phyloP scores from a whole-genome alignment of 2,113 vertebrate species.

The Eleginops maclovinus region DNA sequence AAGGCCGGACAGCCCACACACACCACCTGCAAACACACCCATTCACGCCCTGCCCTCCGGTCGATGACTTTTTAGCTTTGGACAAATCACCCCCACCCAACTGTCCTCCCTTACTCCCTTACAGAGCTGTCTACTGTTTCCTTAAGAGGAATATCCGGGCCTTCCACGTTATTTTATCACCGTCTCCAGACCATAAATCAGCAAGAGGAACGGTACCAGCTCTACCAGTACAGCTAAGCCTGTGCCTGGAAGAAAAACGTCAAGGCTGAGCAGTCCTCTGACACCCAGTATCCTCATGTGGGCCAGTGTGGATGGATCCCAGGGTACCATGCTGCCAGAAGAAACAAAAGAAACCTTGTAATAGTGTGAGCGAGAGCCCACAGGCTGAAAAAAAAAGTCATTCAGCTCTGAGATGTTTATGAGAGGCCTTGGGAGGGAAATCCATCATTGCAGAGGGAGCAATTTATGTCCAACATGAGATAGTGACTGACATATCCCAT shows the following conservation, averaged over 20 bases:
- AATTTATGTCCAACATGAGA: conserved; percentile 68
- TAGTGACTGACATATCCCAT: conserved; percentile 66
- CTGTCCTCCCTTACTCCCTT: conserved; percentile 27
- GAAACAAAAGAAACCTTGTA: conserved; percentile 81
- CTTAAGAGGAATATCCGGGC: conserved; percentile 52
- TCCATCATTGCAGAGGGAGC: conserved; percentile 72
- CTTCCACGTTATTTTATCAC: conserved; percentile 68
- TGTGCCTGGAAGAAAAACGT: conserved; percentile 74
- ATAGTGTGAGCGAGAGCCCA: conserved; percentile 65
- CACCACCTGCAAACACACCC: conserved; percentile 70
- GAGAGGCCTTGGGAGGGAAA: conserved; percentile 74
- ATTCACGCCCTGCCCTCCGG: conserved; percentile 73
- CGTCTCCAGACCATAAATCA: conserved; percentile 77
- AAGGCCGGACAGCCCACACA: conserved; percentile 59
- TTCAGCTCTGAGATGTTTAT: conserved; percentile 71
- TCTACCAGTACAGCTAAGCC: conserved; percentile 47
- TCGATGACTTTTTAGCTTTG: conserved; percentile 45
- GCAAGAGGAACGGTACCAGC: conserved; percentile 60
- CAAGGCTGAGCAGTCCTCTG: conserved; percentile 67
- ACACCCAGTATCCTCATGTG: conserved; percentile 69
- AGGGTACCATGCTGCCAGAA: conserved; percentile 56
- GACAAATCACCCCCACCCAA: conserved; percentile 45
- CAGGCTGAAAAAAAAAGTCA: conserved; percentile 50
- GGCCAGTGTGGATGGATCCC: conserved; percentile 60
- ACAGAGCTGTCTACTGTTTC: conserved; percentile 71